Conservation (phyloP, 2,888 invertebrate species). For the Andrena dorsata region DNA sequence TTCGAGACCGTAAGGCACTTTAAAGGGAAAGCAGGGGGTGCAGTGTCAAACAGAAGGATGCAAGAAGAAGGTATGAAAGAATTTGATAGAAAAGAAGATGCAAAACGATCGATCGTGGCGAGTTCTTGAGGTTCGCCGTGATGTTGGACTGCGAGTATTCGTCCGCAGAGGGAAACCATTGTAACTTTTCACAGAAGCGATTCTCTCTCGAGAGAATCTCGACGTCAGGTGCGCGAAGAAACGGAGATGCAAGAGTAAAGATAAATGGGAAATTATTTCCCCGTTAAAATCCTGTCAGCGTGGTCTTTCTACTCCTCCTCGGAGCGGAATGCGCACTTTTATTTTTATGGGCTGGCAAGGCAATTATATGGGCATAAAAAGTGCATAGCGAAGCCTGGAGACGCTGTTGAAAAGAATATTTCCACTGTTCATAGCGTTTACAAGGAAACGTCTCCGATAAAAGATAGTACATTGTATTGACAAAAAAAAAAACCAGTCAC, state of each 20-base stretch:
- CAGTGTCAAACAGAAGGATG: not conserved
- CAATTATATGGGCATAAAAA: constrained; percentile 16
- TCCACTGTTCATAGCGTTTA: not conserved
- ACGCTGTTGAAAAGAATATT: constrained; percentile 1
- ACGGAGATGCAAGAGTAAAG: constrained; percentile 31
- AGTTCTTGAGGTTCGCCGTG: not conserved
- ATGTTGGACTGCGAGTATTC: constrained; percentile 14
- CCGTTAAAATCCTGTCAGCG: constrained; percentile 38
- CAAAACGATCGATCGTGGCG: constrained; percentile 20
- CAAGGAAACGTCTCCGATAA: not conserved
- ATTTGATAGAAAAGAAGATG: not conserved
- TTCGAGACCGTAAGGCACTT: too few species aligned
- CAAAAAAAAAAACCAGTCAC: not conserved
- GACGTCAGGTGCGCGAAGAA: constrained; percentile 17
- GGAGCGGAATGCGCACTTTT: not conserved
- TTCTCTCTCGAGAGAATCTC: constrained; percentile 39
- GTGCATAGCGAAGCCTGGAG: not conserved
- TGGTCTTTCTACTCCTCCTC: not conserved
- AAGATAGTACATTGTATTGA: not conserved
- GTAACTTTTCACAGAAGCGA: constrained; percentile 36
- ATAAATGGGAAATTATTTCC: constrained; percentile 47
- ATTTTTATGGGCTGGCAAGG: not conserved
- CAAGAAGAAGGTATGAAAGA: not conserved
- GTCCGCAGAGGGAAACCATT: constrained; percentile 40
- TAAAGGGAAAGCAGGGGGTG: not conserved